Evolutionary conservation across 35 echinoderm and acorn worm species (phyloP).

Genomic region (Anneissia japonica): DNA sequence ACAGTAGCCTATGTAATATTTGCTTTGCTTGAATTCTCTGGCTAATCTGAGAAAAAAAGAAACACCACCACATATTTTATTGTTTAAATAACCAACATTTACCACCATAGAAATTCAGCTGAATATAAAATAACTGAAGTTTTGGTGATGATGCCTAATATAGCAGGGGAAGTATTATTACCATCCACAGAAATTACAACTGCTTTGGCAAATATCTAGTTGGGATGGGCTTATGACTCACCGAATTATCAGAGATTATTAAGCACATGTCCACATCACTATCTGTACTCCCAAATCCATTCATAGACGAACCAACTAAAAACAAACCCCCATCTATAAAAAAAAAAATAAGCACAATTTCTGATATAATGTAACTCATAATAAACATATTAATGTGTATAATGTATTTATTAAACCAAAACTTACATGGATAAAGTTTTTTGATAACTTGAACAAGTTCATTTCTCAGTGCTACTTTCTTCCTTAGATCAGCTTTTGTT

Average conservation of each 20-base stretch:
- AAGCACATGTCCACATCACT: conserved; percentile 95
- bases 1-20: conserved; percentile 7
- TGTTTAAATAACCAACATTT: too few relatives aligned
- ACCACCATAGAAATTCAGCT: too few relatives aligned
- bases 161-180: too few relatives aligned
- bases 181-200: too few relatives aligned
- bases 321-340: conserved; percentile 47
- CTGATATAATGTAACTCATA: too few relatives aligned
- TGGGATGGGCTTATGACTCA: too few relatives aligned
- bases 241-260: conserved; percentile 43
- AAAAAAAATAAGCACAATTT: background rate
- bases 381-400: too few relatives aligned
- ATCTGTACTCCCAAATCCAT: conserved; percentile 74
- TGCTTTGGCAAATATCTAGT: too few relatives aligned
- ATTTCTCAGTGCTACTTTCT: background rate
- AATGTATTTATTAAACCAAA: background rate
- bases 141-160: too few relatives aligned
- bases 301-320: conserved; percentile 78
- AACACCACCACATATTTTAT: too few relatives aligned
- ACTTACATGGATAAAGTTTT: background rate
- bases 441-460: background rate
- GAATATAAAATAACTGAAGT: too few relatives aligned
- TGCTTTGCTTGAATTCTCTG: conserved; percentile 20
- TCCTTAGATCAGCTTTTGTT: background rate
- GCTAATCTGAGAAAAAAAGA: conserved; percentile 13